phyloP scores from a whole-genome alignment of 1,140 invertebrate genomes.

The Heterodera schachtii region DNA sequence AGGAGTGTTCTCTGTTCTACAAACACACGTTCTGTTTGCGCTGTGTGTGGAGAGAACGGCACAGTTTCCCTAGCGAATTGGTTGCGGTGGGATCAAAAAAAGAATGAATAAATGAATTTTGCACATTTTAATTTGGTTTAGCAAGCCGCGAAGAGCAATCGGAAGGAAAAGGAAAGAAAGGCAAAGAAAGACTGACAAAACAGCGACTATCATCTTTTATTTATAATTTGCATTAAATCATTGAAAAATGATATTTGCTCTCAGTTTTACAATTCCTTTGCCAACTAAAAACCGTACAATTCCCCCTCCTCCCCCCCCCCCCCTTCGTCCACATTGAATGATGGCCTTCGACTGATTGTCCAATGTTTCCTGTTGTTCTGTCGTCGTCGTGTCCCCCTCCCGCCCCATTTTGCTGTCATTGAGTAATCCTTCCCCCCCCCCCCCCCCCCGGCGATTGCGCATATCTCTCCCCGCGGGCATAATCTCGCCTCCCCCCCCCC shows the following conservation, averaged over 20 bases:
- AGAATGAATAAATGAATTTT: too few species aligned
- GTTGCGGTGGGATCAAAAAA: constrained; percentile 9
- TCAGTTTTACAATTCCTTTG: neutral
- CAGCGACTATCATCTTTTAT: neutral
- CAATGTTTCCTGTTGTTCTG: constrained; percentile 5
- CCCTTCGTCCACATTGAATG: neutral
- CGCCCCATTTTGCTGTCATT: neutral
- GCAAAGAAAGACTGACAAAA: neutral
- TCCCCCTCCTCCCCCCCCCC: neutral
- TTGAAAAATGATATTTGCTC: too few species aligned
- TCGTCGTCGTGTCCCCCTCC: neutral
- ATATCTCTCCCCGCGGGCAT: neutral
- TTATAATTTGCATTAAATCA: constrained; percentile 6
- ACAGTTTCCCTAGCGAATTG: constrained; percentile 25
- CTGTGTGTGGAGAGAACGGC: constrained; percentile 22
- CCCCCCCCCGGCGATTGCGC: neutral
- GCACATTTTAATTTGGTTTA: constrained; percentile 3
- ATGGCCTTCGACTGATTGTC: neutral
- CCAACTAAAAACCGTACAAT: constrained; percentile 3
- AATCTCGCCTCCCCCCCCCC: constrained; percentile 7
- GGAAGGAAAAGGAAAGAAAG: constrained; percentile 8
- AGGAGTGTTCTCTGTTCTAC: constrained; percentile 32
- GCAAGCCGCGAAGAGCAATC: constrained; percentile 10
- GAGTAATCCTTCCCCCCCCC: neutral
- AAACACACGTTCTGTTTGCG: constrained; percentile 25